phyloP scores from a whole-genome alignment of 2,797 vertebrate species.

The Mergus octosetaceus region DNA sequence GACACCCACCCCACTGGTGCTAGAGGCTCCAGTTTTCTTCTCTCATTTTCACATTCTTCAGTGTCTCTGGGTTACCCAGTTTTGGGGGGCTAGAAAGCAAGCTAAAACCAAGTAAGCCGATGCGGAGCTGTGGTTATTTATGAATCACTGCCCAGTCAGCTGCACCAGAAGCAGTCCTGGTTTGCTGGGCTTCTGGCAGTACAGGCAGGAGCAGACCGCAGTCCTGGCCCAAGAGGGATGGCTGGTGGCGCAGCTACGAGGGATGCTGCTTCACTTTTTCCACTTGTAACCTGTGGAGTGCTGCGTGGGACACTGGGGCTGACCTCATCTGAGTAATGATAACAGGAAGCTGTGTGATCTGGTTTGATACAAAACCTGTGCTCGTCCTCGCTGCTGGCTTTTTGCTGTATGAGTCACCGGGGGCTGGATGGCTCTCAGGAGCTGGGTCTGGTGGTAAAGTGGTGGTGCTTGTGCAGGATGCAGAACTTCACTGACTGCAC shows the following conservation, averaged over 20 bases:
- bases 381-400: rapidly evolving
- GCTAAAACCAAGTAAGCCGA: not conserved
- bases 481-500: not conserved
- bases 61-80: not conserved
- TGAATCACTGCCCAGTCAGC: not conserved
- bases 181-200: not conserved
- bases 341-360: not conserved
- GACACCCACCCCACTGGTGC: not conserved
- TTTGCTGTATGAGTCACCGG: not conserved
- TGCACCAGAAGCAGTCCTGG: not conserved
- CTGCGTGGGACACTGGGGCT: not conserved
- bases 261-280: slow-evolving; percentile 17
- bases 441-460: too few species aligned
- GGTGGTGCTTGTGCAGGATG: not conserved
- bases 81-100: not conserved
- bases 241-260: not conserved
- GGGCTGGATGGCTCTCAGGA: not conserved
- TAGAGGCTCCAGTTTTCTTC: not conserved
- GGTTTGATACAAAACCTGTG: rapidly evolving
- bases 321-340: not conserved
- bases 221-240: not conserved
- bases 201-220: not conserved
- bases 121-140: not conserved
- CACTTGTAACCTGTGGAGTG: not conserved
- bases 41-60: not conserved